These are phyloP conservation scores for Ypsolopha sequella DNA, from an alignment of 2,888 invertebrate species.

Conservation along the genomic window DNA sequence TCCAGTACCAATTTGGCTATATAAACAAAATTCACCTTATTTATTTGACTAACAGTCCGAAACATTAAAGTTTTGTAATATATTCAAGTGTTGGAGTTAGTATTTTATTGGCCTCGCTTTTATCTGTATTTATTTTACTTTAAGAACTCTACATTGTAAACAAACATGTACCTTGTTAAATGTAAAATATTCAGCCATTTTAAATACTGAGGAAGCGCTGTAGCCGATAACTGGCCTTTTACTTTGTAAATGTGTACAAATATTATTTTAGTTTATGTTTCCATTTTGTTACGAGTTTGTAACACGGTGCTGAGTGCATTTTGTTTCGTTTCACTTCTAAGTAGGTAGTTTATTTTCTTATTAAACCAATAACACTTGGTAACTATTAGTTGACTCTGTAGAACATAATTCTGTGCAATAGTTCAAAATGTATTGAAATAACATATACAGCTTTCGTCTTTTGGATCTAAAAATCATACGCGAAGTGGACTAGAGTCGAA, in stretches of 20 bases:
- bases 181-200: slow-evolving; percentile 9
- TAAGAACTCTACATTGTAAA: neutral
- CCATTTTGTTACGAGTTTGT: slow-evolving; percentile 25
- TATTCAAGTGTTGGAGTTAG: too few relatives aligned
- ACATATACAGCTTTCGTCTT: neutral
- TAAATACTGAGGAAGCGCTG: slow-evolving; percentile 1
- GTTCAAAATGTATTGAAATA: slow-evolving; percentile 7
- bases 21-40: too few relatives aligned
- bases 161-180: neutral
- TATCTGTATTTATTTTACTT: too few relatives aligned
- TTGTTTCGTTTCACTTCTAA: slow-evolving; percentile 22
- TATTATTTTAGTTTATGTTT: slow-evolving; percentile 38
- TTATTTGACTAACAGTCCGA: too few relatives aligned
- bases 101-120: too few relatives aligned
- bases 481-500: slow-evolving; percentile 25
- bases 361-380: neutral
- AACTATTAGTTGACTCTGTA: neutral
- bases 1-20: too few relatives aligned
- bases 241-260: slow-evolving; percentile 55
- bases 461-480: neutral
- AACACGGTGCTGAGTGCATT: slow-evolving; percentile 47
- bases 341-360: neutral
- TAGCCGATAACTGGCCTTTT: slow-evolving; percentile 2
- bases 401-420: slow-evolving; percentile 16
- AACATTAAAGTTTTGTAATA: too few relatives aligned